Percentiles rank a stretch among this genome's conserved stretches.
phyloP scores from a whole-genome alignment of 2,113 vertebrate species.

The Vombatus ursinus region DNA sequence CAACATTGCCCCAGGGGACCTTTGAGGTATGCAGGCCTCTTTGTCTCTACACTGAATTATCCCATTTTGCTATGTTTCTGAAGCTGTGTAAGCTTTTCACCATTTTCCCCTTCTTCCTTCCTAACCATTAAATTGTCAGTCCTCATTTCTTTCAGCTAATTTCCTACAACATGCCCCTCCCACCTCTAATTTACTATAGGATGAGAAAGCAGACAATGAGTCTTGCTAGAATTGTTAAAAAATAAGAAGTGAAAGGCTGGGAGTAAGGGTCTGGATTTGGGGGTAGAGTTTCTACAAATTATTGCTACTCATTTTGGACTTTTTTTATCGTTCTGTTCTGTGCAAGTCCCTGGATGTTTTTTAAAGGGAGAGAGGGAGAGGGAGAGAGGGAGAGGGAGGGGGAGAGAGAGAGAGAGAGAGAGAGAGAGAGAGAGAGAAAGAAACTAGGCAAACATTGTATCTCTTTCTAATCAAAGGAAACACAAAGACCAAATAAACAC shows the following conservation, averaged over 20 bases:
- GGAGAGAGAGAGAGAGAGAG: too few relatives aligned
- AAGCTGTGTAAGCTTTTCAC: not conserved
- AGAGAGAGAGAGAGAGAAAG: not conserved
- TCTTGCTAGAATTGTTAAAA: not conserved
- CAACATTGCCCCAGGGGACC: too few relatives aligned
- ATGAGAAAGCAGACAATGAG: not conserved
- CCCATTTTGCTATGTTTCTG: not conserved
- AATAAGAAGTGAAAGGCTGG: not conserved
- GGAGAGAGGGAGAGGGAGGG: too few relatives aligned
- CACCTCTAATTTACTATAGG: not conserved
- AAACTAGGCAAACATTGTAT: not conserved
- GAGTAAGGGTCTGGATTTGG: too few relatives aligned
- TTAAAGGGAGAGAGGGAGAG: not conserved
- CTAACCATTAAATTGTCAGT: not conserved
- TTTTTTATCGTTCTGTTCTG: not conserved
- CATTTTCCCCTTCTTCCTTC: not conserved
- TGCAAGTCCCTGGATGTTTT: not conserved
- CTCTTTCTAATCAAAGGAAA: constrained; percentile 5
- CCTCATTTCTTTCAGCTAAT: not conserved
- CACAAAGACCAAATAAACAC: not conserved
- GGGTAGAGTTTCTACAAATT: too few relatives aligned
- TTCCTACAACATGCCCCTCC: too few relatives aligned
- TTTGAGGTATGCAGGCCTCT: not conserved
- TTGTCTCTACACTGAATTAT: not conserved
- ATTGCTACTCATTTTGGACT: not conserved